Base-by-base conservation (phyloP, 1,140 invertebrate genomes). In the Drosophila hydei region DNA sequence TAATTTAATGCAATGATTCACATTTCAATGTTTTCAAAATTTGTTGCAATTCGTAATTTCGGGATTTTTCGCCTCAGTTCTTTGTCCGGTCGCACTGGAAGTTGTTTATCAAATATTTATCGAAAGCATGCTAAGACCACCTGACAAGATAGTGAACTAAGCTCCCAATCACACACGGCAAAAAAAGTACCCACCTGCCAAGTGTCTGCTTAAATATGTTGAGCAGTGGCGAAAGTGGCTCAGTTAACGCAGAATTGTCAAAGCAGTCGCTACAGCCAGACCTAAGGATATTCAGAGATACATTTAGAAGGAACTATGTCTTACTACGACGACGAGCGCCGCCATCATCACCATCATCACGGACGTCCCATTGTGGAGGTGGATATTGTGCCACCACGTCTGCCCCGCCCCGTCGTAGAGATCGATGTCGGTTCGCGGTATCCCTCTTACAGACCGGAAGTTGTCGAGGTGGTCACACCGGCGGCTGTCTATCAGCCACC, bases 91-190 rank as follows among this genome's bases (percentile, higher is more conserved):
- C 38, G 14, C 27, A 36, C 23, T 78, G 62, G 76, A 77, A 77
- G 7, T 51, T 16, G 36, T 70, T 85, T 85, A 87, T 85, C 81
- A 72, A 33, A 67, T 75, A 54, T 87, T 87, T 84, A 85, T 88
- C 78, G 47, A 63, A 72, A 42, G 72, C 71, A 72, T 7, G 52
- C 68, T 81, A 64, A 81, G 23, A 55, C 74, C 77, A 72, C 77
- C 74, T 78, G 81, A 77, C 83, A 87, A 77, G 81, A 88, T 87
- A 87, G 36, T 47, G n/a, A 63, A 69, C 19, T 81, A 72, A 88
- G 83, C 78, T 56, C 14, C 30, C 45, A 51, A 63, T 40, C 47
- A 64, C 16, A 40, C 8, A 62, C 23, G 23, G 18, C 45, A 33
- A 27, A 61, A 79, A 77, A 61, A 74, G 47, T 50, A 50, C 78